Evolutionary conservation across 2,113 vertebrate genomes (phyloP).

Genomic region (Antechinus stuartii): DNA sequence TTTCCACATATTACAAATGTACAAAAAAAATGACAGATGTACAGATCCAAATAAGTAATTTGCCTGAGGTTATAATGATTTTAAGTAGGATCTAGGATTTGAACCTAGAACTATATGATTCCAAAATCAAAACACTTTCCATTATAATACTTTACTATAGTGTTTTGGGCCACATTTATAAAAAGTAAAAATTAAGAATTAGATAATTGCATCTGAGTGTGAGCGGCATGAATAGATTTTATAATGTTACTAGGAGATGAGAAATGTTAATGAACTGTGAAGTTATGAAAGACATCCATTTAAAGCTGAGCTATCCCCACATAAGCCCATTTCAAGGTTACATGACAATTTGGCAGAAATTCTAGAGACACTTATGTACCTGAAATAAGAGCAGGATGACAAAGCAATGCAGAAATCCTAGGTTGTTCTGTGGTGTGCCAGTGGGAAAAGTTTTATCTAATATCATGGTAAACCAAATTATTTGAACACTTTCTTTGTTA

Average conservation of each 20-base stretch:
- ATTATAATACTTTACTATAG: not conserved
- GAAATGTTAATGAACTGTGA: not conserved
- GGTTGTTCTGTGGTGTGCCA: not conserved
- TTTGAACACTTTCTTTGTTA: slow-evolving; percentile 27
- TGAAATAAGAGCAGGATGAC: not conserved
- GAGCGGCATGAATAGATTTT: not conserved
- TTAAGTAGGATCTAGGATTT: not conserved
- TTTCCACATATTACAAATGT: not conserved
- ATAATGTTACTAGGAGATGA: not conserved
- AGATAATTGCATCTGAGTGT: not conserved
- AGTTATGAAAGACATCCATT: not conserved
- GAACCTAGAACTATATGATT: not conserved
- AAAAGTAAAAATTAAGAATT: not conserved
- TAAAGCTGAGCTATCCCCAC: not conserved
- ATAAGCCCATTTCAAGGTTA: not conserved
- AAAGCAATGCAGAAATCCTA: not conserved
- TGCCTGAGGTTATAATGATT: not conserved
- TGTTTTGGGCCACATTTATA: not conserved
- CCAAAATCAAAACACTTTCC: not conserved
- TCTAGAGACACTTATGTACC: not conserved
- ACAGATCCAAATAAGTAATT: not conserved
- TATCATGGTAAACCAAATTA: not conserved
- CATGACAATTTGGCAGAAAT: not conserved
- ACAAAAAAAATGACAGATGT: not conserved
- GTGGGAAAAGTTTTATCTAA: slow-evolving; percentile 4